Base-by-base conservation (phyloP, 2,888 invertebrate genomes). In the Crioceris asparagi region DNA sequence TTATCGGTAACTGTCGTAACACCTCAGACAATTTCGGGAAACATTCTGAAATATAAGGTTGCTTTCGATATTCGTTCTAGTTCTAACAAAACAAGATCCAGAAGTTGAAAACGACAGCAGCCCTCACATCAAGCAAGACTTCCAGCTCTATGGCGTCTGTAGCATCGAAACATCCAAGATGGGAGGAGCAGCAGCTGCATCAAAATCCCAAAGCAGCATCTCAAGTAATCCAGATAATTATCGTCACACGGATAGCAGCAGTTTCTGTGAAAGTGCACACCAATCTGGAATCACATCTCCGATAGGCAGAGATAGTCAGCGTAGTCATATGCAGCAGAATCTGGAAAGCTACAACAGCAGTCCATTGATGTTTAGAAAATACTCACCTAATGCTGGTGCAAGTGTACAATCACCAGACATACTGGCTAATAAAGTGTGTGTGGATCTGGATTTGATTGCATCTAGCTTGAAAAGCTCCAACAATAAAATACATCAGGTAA, bases 51-150 rank as follows among this genome's bases (percentile, higher is more conserved):
- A n/a, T n/a, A n/a, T n/a, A n/a, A n/a, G n/a, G n/a, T n/a, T n/a
- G n/a, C n/a, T n/a, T n/a, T n/a, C n/a, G n/a, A n/a, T n/a, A n/a
- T 29, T 21, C 27, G 18, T 59, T 56, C n/a, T 57, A 74, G 73
- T 72, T 53, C 69, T 69, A 60, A 75, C 79, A 41, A 78, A 77
- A 54, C 74, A 75, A 63, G 72, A 72, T 1, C 69, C 72, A 3
- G 77, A 79, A 46, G 70, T 72, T 32, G 79, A 79, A 48, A 77
- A 76, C 54, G 71, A 77, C 30, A 70, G 72, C 2, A 72, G 70
- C 1, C 64, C 67, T 4, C 42, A 39, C 27, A 35, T 41, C 25
- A 47, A 46, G 44, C 39, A 43, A n/a, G 52, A 55, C 18, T 35
- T 41, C 16, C 50, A 49, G 35, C 50, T 51, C 32, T 40, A 46